A percentile compares a stretch with the other conserved stretches of the same genome.
phyloP scores from a whole-genome alignment of 2,888 invertebrate species.

The Polydesmus complanatus region DNA sequence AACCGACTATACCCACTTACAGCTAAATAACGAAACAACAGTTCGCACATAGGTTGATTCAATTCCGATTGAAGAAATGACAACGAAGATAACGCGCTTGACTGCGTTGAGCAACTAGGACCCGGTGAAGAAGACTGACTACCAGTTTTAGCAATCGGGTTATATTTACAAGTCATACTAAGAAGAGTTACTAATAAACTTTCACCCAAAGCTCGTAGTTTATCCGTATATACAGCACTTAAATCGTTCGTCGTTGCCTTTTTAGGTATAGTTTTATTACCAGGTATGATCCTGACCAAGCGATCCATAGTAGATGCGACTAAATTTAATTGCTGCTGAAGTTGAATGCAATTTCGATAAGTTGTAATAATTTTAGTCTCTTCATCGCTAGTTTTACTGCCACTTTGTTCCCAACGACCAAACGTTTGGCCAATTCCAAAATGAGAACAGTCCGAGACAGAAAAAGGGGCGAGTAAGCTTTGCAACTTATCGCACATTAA shows the following conservation, averaged over 20 bases:
- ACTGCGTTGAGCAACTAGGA: background rate
- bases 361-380: constrained; percentile 37
- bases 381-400: constrained; percentile 42
- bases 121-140: background rate
- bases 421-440: constrained; percentile 47
- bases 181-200: constrained; percentile 66
- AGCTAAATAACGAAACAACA: constrained; percentile 55
- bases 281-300: constrained; percentile 43
- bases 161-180: constrained; percentile 18
- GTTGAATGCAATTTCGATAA: constrained; percentile 64
- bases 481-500: constrained; percentile 71
- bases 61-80: constrained; percentile 25
- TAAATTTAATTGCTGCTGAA: constrained; percentile 78
- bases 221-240: constrained; percentile 52
- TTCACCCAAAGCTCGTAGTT: constrained; percentile 65
- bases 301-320: constrained; percentile 60
- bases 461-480: constrained; percentile 58
- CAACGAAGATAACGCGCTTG: too few relatives aligned
- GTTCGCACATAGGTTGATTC: constrained; percentile 34
- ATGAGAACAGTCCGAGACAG: constrained; percentile 37
- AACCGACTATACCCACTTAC: constrained; percentile 63
- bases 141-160: too few relatives aligned
- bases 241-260: constrained; percentile 34
- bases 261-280: constrained; percentile 25
- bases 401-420: constrained; percentile 38